Percentiles rank a stretch among this genome's conserved stretches.
phyloP scores from a whole-genome alignment of 1,140 invertebrate genomes.

The Epicauta chinensis region DNA sequence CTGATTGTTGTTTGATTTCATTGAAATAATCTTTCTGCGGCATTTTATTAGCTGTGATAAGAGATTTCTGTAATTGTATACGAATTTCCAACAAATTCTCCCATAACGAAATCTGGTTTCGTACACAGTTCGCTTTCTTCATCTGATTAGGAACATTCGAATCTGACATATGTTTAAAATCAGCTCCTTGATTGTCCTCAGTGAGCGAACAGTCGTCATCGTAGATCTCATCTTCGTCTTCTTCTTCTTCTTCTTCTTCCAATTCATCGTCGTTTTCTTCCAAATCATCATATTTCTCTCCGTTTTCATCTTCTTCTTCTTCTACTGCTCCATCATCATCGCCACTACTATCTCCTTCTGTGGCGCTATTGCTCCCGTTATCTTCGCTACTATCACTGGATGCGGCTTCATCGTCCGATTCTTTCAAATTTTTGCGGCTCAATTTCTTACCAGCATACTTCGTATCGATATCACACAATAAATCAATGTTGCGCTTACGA shows the following conservation, averaged over 20 bases:
- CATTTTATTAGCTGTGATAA: conserved; percentile 67
- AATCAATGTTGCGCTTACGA: conserved; percentile 56
- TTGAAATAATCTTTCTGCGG: conserved; percentile 56
- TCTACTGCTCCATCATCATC: conserved; percentile 8
- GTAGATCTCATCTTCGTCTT: conserved; percentile 31
- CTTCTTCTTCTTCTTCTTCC: conserved; percentile 21
- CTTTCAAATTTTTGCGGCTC: conserved; percentile 47
- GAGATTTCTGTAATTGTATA: conserved; percentile 77
- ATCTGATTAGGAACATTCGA: conserved; percentile 56
- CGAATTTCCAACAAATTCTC: conserved; percentile 75
- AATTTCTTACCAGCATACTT: conserved; percentile 67
- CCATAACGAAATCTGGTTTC: conserved; percentile 72
- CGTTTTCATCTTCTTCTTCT: no score
- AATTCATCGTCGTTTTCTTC: conserved; percentile 16
- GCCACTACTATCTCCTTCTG: conserved; percentile 21
- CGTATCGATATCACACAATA: conserved; percentile 60
- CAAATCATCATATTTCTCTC: no score
- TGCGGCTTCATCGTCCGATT: conserved; percentile 22
- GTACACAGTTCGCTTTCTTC: conserved; percentile 69
- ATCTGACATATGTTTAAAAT: conserved; percentile 51
- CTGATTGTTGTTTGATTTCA: conserved; percentile 43
- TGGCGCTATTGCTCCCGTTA: conserved; percentile 16
- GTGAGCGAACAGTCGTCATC: conserved; percentile 1
- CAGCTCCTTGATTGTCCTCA: conserved; percentile 41
- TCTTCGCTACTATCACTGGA: conserved; percentile 10